Conservation (phyloP, 2,113 vertebrate species). For the Hiodon tergisus region DNA sequence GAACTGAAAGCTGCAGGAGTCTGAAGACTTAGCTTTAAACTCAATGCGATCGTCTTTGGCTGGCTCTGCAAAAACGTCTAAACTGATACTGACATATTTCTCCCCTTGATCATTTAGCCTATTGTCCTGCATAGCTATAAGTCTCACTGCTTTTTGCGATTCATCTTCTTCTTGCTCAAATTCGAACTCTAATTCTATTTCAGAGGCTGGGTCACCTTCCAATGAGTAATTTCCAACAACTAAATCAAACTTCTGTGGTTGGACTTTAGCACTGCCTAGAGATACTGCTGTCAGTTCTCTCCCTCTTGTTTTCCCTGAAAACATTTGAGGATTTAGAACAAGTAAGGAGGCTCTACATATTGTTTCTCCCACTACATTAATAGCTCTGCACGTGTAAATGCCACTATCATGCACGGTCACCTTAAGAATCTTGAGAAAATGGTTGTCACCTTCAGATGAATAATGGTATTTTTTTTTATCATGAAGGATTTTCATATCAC, state of each 20-base stretch:
- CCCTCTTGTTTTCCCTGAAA: slow-evolving; percentile 48
- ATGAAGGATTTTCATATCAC: slow-evolving; percentile 65
- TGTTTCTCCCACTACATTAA: slow-evolving; percentile 83
- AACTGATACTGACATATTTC: slow-evolving; percentile 65
- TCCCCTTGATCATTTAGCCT: slow-evolving; percentile 66
- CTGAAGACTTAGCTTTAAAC: slow-evolving; percentile 74
- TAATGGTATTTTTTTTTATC: slow-evolving; percentile 69
- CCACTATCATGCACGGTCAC: slow-evolving; percentile 71
- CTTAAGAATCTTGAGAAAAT: slow-evolving; percentile 75
- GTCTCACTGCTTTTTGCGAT: slow-evolving; percentile 64
- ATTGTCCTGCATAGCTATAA: slow-evolving; percentile 67
- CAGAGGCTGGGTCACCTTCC: slow-evolving; percentile 67
- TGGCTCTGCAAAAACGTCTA: slow-evolving; percentile 74
- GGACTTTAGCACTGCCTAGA: slow-evolving; percentile 49
- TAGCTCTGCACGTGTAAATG: slow-evolving; percentile 76
- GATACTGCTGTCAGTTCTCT: slow-evolving; percentile 57
- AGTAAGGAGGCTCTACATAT: slow-evolving; percentile 72
- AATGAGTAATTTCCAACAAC: slow-evolving; percentile 62
- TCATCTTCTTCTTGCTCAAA: slow-evolving; percentile 63
- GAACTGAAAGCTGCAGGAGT: slow-evolving; percentile 83
- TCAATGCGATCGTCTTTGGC: slow-evolving; percentile 73
- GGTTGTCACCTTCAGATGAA: slow-evolving; percentile 75
- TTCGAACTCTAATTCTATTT: slow-evolving; percentile 81
- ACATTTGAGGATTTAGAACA: slow-evolving; percentile 58
- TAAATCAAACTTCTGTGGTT: slow-evolving; percentile 67